A percentile compares a stretch with the other conserved stretches of the same genome.
These are phyloP conservation scores for Nothoprocta pentlandii DNA, from an alignment of 2,113 vertebrate species.

Conservation along the genomic window DNA sequence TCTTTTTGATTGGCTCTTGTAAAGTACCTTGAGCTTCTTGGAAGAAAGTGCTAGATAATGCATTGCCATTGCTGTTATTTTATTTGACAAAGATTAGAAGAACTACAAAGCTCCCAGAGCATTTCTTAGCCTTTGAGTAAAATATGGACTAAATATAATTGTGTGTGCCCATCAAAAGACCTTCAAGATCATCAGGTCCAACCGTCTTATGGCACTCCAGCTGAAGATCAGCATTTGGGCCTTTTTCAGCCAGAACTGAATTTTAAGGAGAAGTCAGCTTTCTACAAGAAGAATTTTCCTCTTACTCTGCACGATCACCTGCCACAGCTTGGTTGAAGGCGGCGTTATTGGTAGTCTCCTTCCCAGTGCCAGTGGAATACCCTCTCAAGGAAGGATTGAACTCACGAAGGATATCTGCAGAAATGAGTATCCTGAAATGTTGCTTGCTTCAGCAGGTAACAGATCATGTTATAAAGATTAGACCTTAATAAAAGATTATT, in stretches of 20 bases:
- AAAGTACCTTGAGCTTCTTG: neutral
- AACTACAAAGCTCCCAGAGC: neutral
- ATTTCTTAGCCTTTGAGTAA: neutral
- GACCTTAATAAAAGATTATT: neutral
- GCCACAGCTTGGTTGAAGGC: constrained; percentile 79
- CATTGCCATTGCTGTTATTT: neutral
- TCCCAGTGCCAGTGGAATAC: constrained; percentile 75
- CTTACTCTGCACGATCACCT: constrained; percentile 68
- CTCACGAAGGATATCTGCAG: constrained; percentile 81
- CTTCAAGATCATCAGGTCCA: too few relatives aligned
- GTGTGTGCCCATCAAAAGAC: neutral
- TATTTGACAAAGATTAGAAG: neutral
- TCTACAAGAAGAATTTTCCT: neutral
- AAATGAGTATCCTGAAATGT: constrained; percentile 10
- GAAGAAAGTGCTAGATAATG: neutral
- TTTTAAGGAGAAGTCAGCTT: neutral
- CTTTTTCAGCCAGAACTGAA: neutral
- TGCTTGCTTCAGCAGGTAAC: neutral
- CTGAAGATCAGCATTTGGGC: neutral
- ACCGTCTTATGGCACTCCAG: neutral
- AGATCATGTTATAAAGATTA: neutral
- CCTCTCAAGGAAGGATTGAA: constrained; percentile 80
- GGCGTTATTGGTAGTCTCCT: neutral
- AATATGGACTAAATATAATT: neutral
- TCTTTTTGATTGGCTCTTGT: neutral